Evolutionary conservation across 2,113 vertebrate genomes (phyloP).

Genomic region (Fulmarus glacialis): DNA sequence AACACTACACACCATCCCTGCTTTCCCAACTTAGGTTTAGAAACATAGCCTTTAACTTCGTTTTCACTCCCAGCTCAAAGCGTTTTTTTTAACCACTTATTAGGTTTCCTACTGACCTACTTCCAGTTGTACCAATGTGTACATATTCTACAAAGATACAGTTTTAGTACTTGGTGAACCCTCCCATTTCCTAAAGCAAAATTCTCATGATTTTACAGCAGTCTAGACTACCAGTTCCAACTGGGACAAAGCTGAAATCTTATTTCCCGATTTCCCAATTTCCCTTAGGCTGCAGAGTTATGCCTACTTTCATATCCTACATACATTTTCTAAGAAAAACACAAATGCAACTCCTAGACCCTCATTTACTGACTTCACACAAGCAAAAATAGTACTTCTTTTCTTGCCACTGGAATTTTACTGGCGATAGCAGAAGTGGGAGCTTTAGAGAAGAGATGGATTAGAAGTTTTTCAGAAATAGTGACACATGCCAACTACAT

Average conservation of each 20-base stretch:
- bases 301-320: background rate
- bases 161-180: background rate
- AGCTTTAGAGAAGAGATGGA: background rate
- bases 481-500: background rate
- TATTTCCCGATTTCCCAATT: background rate
- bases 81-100: background rate
- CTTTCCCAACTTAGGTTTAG: background rate
- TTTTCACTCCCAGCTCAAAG: background rate
- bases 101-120: conserved; percentile 4
- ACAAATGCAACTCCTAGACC: background rate
- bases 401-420: background rate
- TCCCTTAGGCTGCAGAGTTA: background rate
- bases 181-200: background rate
- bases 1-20: accelerated
- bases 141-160: background rate
- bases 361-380: background rate
- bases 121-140: background rate
- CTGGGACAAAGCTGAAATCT: background rate
- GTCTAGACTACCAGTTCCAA: conserved; percentile 2
- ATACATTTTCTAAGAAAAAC: background rate
- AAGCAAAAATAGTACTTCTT: background rate
- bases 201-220: background rate
- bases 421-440: background rate
- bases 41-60: background rate
- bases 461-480: conserved; percentile 8